Conservation (phyloP, 2,888 invertebrate genomes). For the Artemia sp. region DNA sequence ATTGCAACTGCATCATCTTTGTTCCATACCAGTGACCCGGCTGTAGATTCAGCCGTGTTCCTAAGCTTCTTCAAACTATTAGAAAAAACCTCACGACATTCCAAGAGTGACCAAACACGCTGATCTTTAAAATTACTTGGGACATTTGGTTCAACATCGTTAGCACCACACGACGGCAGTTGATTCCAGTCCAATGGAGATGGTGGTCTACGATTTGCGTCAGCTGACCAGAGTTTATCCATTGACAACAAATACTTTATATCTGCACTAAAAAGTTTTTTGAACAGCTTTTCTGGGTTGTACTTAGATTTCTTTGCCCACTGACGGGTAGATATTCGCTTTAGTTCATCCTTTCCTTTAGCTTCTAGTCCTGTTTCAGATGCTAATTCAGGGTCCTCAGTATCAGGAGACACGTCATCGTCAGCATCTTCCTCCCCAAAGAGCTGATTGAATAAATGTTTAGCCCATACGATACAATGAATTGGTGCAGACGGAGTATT, state of each 20-base stretch:
- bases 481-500: constrained; percentile 98
- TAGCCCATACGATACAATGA: constrained; percentile 99
- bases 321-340: constrained; percentile 52
- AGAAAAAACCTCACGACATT: no score
- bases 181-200: constrained; percentile 54
- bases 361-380: constrained; percentile 35
- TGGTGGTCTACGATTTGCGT: constrained; percentile 63
- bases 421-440: constrained; percentile 94
- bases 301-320: constrained; percentile 77
- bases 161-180: constrained; percentile 38
- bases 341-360: constrained; percentile 33
- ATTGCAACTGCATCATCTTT: constrained; percentile 84
- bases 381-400: constrained; percentile 79
- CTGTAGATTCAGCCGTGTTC: no score
- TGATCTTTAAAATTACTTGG: no score
- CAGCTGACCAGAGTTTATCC: constrained; percentile 65
- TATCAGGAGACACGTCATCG: constrained; percentile 93
- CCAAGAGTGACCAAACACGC: no score
- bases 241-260: constrained; percentile 83
- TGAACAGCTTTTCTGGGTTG: constrained; percentile 65
- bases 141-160: no score
- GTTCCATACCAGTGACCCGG: constrained; percentile 63
- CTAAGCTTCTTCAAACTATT: no score
- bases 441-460: constrained; percentile 93
- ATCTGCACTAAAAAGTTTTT: constrained; percentile 84